Evolutionary conservation across 1,140 invertebrate species (phyloP).

Genomic region (Schlechtendalia chinensis): DNA sequence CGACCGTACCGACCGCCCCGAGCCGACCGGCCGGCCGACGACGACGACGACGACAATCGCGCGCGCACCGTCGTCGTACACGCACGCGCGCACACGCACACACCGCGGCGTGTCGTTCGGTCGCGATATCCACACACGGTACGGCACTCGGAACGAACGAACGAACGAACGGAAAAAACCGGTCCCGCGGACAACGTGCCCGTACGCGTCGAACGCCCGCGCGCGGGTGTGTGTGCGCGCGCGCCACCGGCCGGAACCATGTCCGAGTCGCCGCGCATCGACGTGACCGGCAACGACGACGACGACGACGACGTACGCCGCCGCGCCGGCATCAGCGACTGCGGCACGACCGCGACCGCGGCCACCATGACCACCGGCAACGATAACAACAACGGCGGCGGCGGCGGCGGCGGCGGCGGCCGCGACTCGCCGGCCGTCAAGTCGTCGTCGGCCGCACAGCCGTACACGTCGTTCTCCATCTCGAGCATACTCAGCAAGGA

Average conservation of each 20-base stretch:
- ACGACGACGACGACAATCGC: conserved; percentile 30
- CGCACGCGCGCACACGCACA: background rate
- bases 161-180: too few species aligned
- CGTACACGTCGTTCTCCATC: conserved; percentile 53
- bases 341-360: conserved; percentile 78
- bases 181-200: too few species aligned
- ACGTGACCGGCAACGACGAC: conserved; percentile 18
- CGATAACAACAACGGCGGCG: conserved; percentile 57
- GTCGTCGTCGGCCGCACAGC: conserved; percentile 31
- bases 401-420: conserved; percentile 65
- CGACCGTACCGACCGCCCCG: background rate
- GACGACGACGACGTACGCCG: conserved; percentile 62
- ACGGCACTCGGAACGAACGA: background rate
- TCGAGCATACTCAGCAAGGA: conserved; percentile 52
- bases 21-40: conserved; percentile 32
- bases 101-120: background rate
- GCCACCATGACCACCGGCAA: conserved; percentile 72
- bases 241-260: conserved; percentile 20
- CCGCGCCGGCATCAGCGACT: conserved; percentile 73
- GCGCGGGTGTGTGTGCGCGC: too few species aligned
- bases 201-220: too few species aligned
- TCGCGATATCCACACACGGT: background rate
- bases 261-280: conserved; percentile 51
- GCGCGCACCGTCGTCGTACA: conserved; percentile 17
- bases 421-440: conserved; percentile 46